Evolutionary conservation across 1,140 invertebrate genomes (phyloP), one percentile per base, ranked within the genome.

Genomic region (Drosophila prosaltans): DNA sequence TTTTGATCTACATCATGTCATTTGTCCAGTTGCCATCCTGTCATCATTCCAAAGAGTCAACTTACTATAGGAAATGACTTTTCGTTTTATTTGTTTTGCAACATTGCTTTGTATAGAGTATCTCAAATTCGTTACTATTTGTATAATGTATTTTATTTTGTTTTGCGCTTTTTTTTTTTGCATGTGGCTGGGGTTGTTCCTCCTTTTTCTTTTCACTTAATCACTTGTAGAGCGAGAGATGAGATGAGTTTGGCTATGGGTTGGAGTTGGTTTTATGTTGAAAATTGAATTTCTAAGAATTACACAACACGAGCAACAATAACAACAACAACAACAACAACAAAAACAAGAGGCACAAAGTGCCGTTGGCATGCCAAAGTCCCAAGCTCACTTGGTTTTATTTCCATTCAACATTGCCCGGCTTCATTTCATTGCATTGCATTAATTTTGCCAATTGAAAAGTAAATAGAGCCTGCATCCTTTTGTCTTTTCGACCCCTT

Each of bases 371-470:
- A 80, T 80, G 67, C 57, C 75, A 62, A 65, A 51, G 45, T 4
- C 45, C 21, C 45, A 51, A 51, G 45, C 45, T 51, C 45, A 51
- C 45, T 51, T 51, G 21, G 45, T 21, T 51, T 51, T 51, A 26
- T 24, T 21, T 28, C 26, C 60, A 68, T 61, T 39, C 64, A 59
- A 24, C 55, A 70, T 58, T 48, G 68, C 59, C 72, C 74, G 73
- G 84, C 83, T 89, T 80, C 84, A 77, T 89, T 88, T 88, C 84
- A 88, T 89, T 88, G 80, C 84, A 89, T 88, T 88, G 84, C 84
- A 88, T 88, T 88, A 89, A 88, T 88, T 88, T 88, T 88, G 84
- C 84, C 84, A 88, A 88, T 88, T 88, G 89, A 88, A 88, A 88
- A 88, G 84, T 88, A 88, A 88, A 84, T 84, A 88, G 84, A 88